Base-by-base conservation (phyloP, 2,888 invertebrate genomes). In the Athripsodes cinereus region DNA sequence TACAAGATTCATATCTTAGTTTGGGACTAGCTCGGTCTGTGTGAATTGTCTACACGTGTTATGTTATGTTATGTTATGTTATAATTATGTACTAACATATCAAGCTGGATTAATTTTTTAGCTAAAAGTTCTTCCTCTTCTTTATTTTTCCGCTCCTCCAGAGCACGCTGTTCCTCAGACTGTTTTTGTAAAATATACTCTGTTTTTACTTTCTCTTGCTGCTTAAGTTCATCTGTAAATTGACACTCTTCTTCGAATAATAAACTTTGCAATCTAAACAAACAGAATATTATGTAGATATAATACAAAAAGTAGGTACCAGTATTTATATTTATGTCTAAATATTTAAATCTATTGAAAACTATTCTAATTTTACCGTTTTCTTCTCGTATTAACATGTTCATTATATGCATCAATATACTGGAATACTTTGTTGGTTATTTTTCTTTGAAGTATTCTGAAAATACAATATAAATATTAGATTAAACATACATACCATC, bases 171-270 rank as follows among this genome's bases (percentile, higher is more conserved):
- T 22, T 40, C 53, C 47, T 60, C 53, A 13, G 51, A 56, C 35
- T 58, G 35, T 13, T 40, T 51, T 40, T 52, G 55, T 20, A 57
- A 19, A 21, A 54, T 21, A 5, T 31, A 46, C 22, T 50, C 46
- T 19, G 56, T 48, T 53, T 59, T 53, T 16, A 48, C 21, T 35
- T 55, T 59, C 20, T 52, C 59, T 8, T 47, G 50, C 18, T 35
- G 48, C 35, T 59, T 55, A 35, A 55, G 48, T 47, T 58, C 51
- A 20, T 58, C 22, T 16, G 40, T 52, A 2, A 57, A 22, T 22
- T 44, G 52, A 34, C 35, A 44, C n/a, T 60, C 57, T 57, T 62
- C 62, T 53, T 63, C 55, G 13, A 55, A 54, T n/a, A 63, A 50
- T 26, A 61, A 22, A 13, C 18, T 22, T 44, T 55, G 60, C 21